These are phyloP conservation scores for Oxyteleia sp. DNA, from an alignment of 2,888 invertebrate genomes.

Conservation along the genomic window DNA sequence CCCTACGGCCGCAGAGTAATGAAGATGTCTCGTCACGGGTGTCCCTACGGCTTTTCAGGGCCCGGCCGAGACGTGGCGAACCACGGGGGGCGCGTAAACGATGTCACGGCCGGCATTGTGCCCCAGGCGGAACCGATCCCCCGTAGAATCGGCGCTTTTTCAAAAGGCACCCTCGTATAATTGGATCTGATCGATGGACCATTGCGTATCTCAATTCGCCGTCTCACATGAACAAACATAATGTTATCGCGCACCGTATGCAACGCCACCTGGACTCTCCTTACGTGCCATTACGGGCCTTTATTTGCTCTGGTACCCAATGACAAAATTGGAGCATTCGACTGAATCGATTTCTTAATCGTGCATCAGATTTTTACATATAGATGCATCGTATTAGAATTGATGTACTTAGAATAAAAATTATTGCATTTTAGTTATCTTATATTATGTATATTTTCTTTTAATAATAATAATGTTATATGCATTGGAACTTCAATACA, in stretches of 20 bases:
- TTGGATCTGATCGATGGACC: conserved; percentile 78
- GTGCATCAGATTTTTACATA: too few species aligned
- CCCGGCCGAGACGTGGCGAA: conserved; percentile 81
- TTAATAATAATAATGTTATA: too few species aligned
- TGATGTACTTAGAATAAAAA: too few species aligned
- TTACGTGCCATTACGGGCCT: conserved; percentile 32
- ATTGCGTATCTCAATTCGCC: conserved; percentile 66
- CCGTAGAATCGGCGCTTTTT: conserved; percentile 77
- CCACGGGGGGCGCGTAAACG: conserved; percentile 85
- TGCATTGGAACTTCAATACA: too few species aligned
- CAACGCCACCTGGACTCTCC: conserved; percentile 47
- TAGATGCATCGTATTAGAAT: too few species aligned
- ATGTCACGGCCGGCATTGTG: conserved; percentile 83
- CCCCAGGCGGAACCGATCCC: conserved; percentile 77
- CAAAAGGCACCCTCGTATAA: conserved; percentile 77
- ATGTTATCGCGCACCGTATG: conserved; percentile 32
- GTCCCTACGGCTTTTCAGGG: conserved; percentile 77
- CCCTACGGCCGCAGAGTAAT: conserved; percentile 82
- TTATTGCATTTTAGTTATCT: too few species aligned
- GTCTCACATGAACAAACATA: conserved; percentile 62
- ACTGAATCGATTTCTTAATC: too few species aligned
- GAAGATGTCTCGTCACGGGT: conserved; percentile 86
- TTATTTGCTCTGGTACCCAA: conserved; percentile 31
- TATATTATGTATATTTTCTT: too few species aligned
- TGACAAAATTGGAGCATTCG: neutral